These are phyloP conservation scores for Scrobipalpa atriplicella DNA, from an alignment of 2,888 invertebrate genomes.

Conservation along the genomic window DNA sequence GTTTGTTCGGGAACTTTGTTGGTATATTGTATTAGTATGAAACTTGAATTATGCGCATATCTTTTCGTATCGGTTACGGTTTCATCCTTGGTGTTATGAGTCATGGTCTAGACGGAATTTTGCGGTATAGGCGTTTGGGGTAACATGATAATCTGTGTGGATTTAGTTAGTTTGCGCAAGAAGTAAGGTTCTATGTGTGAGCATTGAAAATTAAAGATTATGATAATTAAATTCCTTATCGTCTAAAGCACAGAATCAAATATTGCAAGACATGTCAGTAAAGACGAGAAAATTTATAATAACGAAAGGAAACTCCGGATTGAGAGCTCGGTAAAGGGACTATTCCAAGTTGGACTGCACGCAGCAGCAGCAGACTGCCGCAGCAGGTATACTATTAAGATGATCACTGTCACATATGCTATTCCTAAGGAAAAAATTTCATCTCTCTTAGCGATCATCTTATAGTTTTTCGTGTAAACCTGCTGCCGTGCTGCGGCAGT, in stretches of 20 bases:
- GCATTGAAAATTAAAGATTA: not conserved
- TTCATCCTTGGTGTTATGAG: conserved; percentile 13
- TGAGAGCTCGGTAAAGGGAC: too few relatives aligned
- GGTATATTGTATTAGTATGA: not conserved
- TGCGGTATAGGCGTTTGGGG: conserved; percentile 4
- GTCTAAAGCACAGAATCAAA: not conserved
- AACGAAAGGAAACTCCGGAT: too few relatives aligned
- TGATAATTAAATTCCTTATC: not conserved
- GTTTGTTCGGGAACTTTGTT: not conserved
- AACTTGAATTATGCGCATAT: conserved; percentile 30
- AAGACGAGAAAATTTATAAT: too few relatives aligned
- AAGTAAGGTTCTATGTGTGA: not conserved
- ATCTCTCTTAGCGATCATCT: too few relatives aligned
- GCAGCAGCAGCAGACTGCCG: too few relatives aligned
- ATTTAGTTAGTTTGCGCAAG: not conserved
- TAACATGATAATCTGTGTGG: conserved; percentile 3
- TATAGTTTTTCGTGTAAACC: too few relatives aligned
- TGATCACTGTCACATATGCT: too few relatives aligned
- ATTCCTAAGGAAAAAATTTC: too few relatives aligned
- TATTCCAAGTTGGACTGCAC: too few relatives aligned
- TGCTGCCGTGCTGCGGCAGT: too few relatives aligned
- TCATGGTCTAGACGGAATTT: conserved; percentile 18
- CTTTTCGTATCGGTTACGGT: conserved; percentile 27
- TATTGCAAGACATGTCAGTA: too few relatives aligned
- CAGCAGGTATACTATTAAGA: too few relatives aligned